Percentiles rank a stretch among this genome's conserved stretches.
Conservation (phyloP, 1,140 invertebrate genomes). For the Microplitis mediator region DNA sequence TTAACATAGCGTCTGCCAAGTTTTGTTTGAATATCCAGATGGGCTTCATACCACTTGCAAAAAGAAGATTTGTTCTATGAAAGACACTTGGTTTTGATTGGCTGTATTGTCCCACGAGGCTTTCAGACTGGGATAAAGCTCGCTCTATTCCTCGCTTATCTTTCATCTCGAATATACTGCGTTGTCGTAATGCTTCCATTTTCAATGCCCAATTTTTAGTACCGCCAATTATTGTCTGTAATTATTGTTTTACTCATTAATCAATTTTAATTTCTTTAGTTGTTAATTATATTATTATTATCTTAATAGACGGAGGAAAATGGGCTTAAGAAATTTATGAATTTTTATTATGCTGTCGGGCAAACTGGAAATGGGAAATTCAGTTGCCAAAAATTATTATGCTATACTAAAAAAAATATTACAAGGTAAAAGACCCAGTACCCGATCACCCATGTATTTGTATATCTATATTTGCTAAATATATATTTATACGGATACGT, state of each 20-base stretch:
- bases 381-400: too few species aligned
- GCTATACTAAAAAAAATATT: too few species aligned
- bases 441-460: too few species aligned
- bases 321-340: too few species aligned
- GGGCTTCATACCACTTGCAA: constrained; percentile 70
- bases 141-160: constrained; percentile 83
- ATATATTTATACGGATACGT: too few species aligned
- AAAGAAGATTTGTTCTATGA: constrained; percentile 66
- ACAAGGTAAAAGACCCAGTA: too few species aligned
- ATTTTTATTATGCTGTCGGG: too few species aligned
- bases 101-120: constrained; percentile 70
- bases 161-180: constrained; percentile 77
- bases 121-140: constrained; percentile 85
- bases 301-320: too few species aligned
- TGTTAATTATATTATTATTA: too few species aligned
- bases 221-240: constrained; percentile 49
- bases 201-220: constrained; percentile 73
- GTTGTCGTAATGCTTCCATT: constrained; percentile 71
- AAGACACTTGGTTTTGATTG: constrained; percentile 52
- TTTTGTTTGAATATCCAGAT: constrained; percentile 78
- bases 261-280: background rate
- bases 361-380: too few species aligned
- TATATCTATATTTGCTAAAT: too few species aligned
- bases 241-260: constrained; percentile 24
- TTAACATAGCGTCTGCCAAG: constrained; percentile 78